These are phyloP conservation scores for Macroteleia sp. DNA, from an alignment of 2,888 invertebrate species.

Conservation along the genomic window DNA sequence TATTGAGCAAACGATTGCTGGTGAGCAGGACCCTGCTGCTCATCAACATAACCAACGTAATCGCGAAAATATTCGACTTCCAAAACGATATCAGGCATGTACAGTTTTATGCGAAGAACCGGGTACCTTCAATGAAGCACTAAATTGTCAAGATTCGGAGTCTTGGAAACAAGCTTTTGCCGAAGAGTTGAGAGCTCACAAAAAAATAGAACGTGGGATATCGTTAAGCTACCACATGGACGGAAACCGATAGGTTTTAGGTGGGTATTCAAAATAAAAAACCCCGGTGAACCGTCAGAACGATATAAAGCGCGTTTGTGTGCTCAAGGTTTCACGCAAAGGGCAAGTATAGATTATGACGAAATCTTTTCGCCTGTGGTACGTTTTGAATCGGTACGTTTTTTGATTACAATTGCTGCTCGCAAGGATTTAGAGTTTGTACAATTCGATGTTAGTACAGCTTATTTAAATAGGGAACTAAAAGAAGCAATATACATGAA, in stretches of 20 bases:
- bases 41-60: neutral
- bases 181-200: constrained; percentile 59
- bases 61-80: neutral
- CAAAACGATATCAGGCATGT: constrained; percentile 11
- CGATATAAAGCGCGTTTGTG: constrained; percentile 35
- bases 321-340: constrained; percentile 50
- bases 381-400: constrained; percentile 33
- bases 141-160: constrained; percentile 23
- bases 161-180: constrained; percentile 40
- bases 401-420: constrained; percentile 22
- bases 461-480: constrained; percentile 19
- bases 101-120: constrained; percentile 8
- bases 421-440: constrained; percentile 11
- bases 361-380: constrained; percentile 47
- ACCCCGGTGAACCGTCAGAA: constrained; percentile 1
- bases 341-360: constrained; percentile 15
- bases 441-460: constrained; percentile 26
- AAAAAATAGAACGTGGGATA: constrained; percentile 44
- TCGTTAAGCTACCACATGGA: constrained; percentile 9
- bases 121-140: constrained; percentile 32
- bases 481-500: constrained; percentile 45
- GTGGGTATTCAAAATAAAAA: constrained; percentile 37
- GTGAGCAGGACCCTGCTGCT: neutral
- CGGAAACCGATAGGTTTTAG: constrained; percentile 21
- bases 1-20: neutral